Evolutionary conservation across 2,888 invertebrate genomes (phyloP).

Genomic region (Desoria tigrina): DNA sequence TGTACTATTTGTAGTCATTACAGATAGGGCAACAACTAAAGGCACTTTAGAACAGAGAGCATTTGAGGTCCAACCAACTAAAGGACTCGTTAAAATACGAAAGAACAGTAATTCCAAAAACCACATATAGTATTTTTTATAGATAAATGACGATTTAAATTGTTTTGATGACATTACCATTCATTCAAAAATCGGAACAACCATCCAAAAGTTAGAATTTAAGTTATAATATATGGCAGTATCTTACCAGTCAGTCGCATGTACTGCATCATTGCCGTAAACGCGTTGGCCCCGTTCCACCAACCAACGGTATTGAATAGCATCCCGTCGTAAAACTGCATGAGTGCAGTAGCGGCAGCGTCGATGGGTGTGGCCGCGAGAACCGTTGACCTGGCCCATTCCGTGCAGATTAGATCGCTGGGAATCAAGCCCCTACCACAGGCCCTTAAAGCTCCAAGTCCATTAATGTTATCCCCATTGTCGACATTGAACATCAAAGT

Average conservation of each 20-base stretch:
- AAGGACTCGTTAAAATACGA: too few relatives aligned
- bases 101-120: too few relatives aligned
- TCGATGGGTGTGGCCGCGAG: slow-evolving; percentile 23
- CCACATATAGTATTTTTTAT: too few relatives aligned
- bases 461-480: slow-evolving; percentile 1
- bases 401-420: slow-evolving; percentile 28
- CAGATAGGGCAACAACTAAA: too few relatives aligned
- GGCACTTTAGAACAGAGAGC: too few relatives aligned
- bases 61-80: too few relatives aligned
- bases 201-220: not conserved
- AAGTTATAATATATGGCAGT: not conserved
- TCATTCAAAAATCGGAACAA: not conserved
- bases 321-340: slow-evolving; percentile 32
- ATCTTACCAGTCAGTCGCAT: slow-evolving; percentile 22
- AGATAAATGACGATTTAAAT: too few relatives aligned
- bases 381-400: slow-evolving; percentile 35
- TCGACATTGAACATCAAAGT: slow-evolving; percentile 34
- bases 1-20: too few relatives aligned
- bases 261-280: slow-evolving; percentile 38
- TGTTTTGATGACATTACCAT: too few relatives aligned
- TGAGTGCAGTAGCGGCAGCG: slow-evolving; percentile 39
- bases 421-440: slow-evolving; percentile 25
- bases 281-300: slow-evolving; percentile 38
- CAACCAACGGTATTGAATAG: slow-evolving; percentile 36
- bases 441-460: slow-evolving; percentile 27